Base-by-base conservation (phyloP, 2,113 vertebrate genomes). In the Chauna torquata region DNA sequence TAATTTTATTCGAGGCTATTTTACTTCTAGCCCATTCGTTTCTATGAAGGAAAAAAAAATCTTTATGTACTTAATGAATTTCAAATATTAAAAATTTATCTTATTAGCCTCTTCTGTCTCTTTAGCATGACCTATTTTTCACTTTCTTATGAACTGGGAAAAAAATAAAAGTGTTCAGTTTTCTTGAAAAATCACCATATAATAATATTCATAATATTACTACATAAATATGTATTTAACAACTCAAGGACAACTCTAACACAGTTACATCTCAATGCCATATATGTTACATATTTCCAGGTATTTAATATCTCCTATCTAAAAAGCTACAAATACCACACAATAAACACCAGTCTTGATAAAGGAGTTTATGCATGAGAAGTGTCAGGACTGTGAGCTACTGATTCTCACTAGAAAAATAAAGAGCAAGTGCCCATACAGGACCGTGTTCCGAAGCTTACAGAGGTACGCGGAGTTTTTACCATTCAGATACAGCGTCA, bases 51-150 rank as follows among this genome's bases (percentile, higher is more conserved):
- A 24, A 11, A 22, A 52, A 61, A 61, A 32, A 38, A 4, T 16
- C 6, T 82, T 58, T 36, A 30, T 61, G 34, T 80, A 86, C 50
- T 64, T 79, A 68, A 22, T 40, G 38, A 77, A 74, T 71, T 90
- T 92, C 28, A 86, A 57, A 82, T 78, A 85, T 78, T 61, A 95
- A 94, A 94, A 16, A 79, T 76, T 92, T 91, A 82, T 76, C 45
- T 94, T 77, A 76, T 20, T 86, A 92, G 79, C 8, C 44, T 90
- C 36, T 75, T 54, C 47, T 55, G 36, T 72, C 50, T 47, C 42
- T 45, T 90, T 75, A 92, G 55, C 28, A n/a, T 77, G 71, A 93
- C 86, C 79, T 88, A 69, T 78, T 97, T 95, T 94, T 83, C 32
- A 65, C 32, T 91, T 72, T 45, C 42, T 19, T 80, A 25, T 54